Conservation (phyloP, 2,888 invertebrate species). For the Pilophorus perplexus region DNA sequence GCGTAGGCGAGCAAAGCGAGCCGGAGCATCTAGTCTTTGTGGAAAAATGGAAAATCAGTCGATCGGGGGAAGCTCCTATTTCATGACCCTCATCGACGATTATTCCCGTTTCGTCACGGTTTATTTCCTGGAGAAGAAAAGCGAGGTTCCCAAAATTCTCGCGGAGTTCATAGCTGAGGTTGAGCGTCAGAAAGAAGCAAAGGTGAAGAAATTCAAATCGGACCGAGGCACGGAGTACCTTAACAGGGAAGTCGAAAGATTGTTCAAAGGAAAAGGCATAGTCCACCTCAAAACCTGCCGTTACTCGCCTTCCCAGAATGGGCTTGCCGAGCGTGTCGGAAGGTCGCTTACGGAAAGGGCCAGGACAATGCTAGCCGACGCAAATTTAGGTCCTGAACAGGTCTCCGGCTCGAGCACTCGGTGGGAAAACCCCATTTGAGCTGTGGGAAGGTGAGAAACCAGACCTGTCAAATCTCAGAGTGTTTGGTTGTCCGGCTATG, state of each 20-base stretch:
- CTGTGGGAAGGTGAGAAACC: conserved; percentile 14
- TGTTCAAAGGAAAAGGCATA: conserved; percentile 40
- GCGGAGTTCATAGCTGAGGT: background rate
- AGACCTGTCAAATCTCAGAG: background rate
- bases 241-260: conserved; percentile 7
- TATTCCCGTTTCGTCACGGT: conserved; percentile 17
- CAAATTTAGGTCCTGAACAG: conserved; percentile 19
- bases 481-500: conserved; percentile 15
- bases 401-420: conserved; percentile 9
- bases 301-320: conserved; percentile 44
- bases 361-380: conserved; percentile 8
- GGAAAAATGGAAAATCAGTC: conserved; percentile 12
- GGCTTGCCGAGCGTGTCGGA: conserved; percentile 42
- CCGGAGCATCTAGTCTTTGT: too few species aligned
- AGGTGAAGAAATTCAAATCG: background rate
- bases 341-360: conserved; percentile 4
- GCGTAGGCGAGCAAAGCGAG: too few species aligned
- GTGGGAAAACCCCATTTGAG: conserved; percentile 29
- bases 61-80: conserved; percentile 12
- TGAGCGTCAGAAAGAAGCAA: background rate
- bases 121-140: background rate
- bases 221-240: conserved; percentile 18
- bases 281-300: conserved; percentile 37
- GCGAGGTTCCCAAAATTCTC: background rate
- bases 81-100: conserved; percentile 21